Evolutionary conservation across 2,888 invertebrate genomes (phyloP).

Genomic region (Neria commutata): DNA sequence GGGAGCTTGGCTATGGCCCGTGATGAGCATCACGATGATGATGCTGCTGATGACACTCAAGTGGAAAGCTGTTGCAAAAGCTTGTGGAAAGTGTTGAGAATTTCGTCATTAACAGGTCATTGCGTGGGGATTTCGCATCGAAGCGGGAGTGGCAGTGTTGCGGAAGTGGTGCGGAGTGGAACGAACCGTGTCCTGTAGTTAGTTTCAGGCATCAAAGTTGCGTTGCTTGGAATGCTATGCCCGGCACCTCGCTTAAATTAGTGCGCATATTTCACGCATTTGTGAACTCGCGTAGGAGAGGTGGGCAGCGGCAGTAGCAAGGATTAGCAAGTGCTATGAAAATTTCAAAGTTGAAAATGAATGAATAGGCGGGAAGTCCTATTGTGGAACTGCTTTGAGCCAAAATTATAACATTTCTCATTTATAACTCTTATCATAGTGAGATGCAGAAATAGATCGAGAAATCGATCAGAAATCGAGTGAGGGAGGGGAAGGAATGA

Average conservation of each 20-base stretch:
- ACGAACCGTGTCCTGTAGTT: background rate
- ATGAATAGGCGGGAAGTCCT: too few relatives aligned
- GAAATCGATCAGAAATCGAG: too few relatives aligned
- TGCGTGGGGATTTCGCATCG: slow-evolving; percentile 34
- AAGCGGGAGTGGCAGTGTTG: slow-evolving; percentile 22
- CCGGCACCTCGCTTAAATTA: background rate
- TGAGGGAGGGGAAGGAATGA: too few relatives aligned
- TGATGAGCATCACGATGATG: background rate
- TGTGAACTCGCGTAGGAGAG: slow-evolving; percentile 27
- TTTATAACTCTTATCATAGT: too few relatives aligned
- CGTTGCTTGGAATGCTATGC: slow-evolving; percentile 9
- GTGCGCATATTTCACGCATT: slow-evolving; percentile 32
- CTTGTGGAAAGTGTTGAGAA: slow-evolving; percentile 41
- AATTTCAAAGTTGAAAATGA: too few relatives aligned
- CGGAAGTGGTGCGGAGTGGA: slow-evolving; percentile 2
- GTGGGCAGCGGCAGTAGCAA: too few relatives aligned
- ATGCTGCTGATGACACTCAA: slow-evolving; percentile 21
- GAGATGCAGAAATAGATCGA: too few relatives aligned
- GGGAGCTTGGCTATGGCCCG: background rate
- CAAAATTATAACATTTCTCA: too few relatives aligned
- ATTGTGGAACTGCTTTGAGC: too few relatives aligned
- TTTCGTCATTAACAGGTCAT: slow-evolving; percentile 51
- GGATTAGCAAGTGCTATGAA: too few relatives aligned
- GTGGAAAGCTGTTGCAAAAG: slow-evolving; percentile 26
- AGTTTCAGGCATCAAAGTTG: slow-evolving; percentile 20